Evolutionary conservation across 2,113 vertebrate species (phyloP).

Genomic region (Protomyctophum bolini): DNA sequence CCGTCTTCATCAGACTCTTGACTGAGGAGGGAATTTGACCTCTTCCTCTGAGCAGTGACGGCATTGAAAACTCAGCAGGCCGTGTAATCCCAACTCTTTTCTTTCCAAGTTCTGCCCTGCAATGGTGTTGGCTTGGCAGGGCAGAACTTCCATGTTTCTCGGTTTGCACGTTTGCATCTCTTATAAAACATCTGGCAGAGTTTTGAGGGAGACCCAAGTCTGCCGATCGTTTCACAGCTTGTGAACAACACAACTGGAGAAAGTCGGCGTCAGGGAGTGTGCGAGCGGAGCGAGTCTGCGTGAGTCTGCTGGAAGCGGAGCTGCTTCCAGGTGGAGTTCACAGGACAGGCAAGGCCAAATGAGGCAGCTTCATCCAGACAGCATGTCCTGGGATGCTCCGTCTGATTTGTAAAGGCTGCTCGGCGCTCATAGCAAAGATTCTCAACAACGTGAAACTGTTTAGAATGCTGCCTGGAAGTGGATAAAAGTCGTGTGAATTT

Average conservation of each 20-base stretch:
- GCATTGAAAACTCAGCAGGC: conserved; percentile 21
- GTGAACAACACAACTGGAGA: conserved; percentile 38
- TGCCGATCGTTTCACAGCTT: conserved; percentile 33
- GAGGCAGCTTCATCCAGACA: not conserved
- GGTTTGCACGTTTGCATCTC: conserved; percentile 32
- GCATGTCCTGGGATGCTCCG: not conserved
- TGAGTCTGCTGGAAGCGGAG: not conserved
- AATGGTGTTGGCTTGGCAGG: conserved; percentile 23
- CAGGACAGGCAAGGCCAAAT: conserved; percentile 1
- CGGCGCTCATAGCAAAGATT: no score
- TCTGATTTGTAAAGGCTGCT: not conserved
- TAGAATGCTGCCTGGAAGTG: no score
- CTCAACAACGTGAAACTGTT: no score
- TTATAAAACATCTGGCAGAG: conserved; percentile 49
- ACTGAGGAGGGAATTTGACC: conserved; percentile 3
- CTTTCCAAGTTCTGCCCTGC: conserved; percentile 18
- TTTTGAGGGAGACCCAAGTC: conserved; percentile 30
- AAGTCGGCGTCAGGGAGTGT: not conserved
- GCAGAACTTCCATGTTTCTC: conserved; percentile 28
- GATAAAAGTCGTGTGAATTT: no score
- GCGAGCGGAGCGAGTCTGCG: not conserved
- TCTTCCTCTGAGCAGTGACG: conserved; percentile 14
- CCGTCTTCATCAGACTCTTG: not conserved
- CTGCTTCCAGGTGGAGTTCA: not conserved
- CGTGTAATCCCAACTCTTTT: conserved; percentile 23